These are phyloP conservation scores for Eumaeus atala DNA, from an alignment of 1,140 invertebrate genomes.

Conservation along the genomic window DNA sequence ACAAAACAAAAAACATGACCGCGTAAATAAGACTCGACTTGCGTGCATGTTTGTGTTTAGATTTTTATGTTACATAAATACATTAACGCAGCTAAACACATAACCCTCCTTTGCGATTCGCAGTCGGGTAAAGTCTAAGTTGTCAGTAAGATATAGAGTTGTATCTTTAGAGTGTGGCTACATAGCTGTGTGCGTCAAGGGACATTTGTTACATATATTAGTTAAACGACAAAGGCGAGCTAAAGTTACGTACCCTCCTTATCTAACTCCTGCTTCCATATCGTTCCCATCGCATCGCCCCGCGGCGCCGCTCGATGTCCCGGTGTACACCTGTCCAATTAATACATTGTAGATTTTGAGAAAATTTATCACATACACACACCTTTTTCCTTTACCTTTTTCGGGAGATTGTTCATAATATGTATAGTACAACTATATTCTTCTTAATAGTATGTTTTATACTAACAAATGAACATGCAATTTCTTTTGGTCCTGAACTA, in stretches of 20 bases:
- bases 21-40: too few species aligned
- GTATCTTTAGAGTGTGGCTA: not conserved
- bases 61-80: too few species aligned
- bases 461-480: not conserved
- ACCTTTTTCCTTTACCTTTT: not conserved
- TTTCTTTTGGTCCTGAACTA: not conserved
- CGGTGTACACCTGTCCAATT: slow-evolving; percentile 33
- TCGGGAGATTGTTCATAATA: not conserved
- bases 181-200: not conserved
- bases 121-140: too few species aligned
- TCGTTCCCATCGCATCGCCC: slow-evolving; percentile 32
- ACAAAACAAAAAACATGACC: too few species aligned
- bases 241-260: slow-evolving; percentile 27
- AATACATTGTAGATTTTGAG: not conserved
- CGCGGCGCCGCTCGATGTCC: slow-evolving; percentile 34
- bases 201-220: too few species aligned
- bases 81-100: too few species aligned
- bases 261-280: slow-evolving; percentile 36
- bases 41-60: too few species aligned
- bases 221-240: too few species aligned
- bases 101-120: too few species aligned
- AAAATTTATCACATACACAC: not conserved
- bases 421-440: not conserved
- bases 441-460: not conserved
- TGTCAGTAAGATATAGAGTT: too few species aligned